Evolutionary conservation across 1,140 invertebrate species (phyloP).

Genomic region (Aphelinus atriplicis): DNA sequence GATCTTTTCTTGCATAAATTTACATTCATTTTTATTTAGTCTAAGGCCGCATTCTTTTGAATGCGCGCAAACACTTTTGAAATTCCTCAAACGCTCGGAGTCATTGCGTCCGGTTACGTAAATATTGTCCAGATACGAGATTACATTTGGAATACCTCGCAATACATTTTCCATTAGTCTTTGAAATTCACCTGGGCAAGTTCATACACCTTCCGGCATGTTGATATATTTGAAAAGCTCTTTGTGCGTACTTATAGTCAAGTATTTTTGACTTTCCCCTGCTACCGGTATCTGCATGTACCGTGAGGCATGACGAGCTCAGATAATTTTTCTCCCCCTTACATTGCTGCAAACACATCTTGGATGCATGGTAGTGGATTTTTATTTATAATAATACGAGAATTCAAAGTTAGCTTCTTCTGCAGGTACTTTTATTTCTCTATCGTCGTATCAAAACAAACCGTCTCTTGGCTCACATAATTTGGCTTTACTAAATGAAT

Average conservation of each 20-base stretch:
- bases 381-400: background rate
- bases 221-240: slow-evolving; percentile 49
- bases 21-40: slow-evolving; percentile 27
- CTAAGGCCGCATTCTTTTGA: slow-evolving; percentile 32
- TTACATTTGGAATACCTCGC: slow-evolving; percentile 40
- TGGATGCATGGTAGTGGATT: slow-evolving; percentile 4
- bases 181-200: slow-evolving; percentile 61
- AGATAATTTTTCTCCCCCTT: slow-evolving; percentile 17
- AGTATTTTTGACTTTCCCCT: slow-evolving; percentile 9
- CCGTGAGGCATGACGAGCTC: slow-evolving; percentile 27
- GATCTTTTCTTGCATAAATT: slow-evolving; percentile 53
- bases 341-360: slow-evolving; percentile 34
- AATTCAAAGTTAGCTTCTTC: slow-evolving; percentile 29
- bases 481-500: slow-evolving; percentile 21
- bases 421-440: slow-evolving; percentile 19
- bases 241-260: slow-evolving; percentile 42
- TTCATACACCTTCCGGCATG: slow-evolving; percentile 49
- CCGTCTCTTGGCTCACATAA: slow-evolving; percentile 11
- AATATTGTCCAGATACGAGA: slow-evolving; percentile 37
- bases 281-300: slow-evolving; percentile 40
- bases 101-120: slow-evolving; percentile 23
- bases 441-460: slow-evolving; percentile 34
- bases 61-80: slow-evolving; percentile 18
- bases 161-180: slow-evolving; percentile 56
- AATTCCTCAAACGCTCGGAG: background rate